phyloP scores from a whole-genome alignment of 2,888 invertebrate genomes.

The Achlya flavicornis region DNA sequence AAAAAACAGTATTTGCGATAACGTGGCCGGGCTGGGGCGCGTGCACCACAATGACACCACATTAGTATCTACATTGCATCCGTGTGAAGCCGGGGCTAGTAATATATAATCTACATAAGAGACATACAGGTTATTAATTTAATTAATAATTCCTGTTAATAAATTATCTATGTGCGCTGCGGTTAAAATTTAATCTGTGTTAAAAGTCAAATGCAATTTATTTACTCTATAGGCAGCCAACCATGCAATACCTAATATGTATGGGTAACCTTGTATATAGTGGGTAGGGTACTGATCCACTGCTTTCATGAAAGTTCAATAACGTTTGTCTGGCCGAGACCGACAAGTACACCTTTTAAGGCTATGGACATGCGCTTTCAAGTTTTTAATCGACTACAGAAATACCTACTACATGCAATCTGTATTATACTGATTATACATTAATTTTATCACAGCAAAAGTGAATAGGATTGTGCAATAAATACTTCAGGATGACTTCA shows the following conservation, averaged over 20 bases:
- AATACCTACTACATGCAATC: background rate
- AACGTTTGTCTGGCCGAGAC: constrained; percentile 39
- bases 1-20: too few species aligned
- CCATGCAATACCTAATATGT: constrained; percentile 7
- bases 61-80: too few species aligned
- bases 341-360: constrained; percentile 45
- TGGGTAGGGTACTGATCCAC: constrained; percentile 16
- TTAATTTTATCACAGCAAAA: background rate
- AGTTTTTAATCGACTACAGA: constrained; percentile 18
- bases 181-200: background rate
- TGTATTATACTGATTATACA: background rate
- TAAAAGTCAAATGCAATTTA: background rate
- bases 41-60: too few species aligned
- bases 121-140: too few species aligned
- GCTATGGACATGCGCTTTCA: constrained; percentile 27
- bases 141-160: background rate
- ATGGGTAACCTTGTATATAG: constrained; percentile 23
- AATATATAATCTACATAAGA: background rate
- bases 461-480: background rate
- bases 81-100: too few species aligned
- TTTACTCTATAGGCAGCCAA: background rate
- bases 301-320: constrained; percentile 55
- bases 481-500: background rate
- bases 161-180: background rate
- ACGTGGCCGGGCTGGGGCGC: too few species aligned